A percentile compares a stretch with the other conserved stretches of the same genome.
Evolutionary conservation across 2,113 vertebrate species (phyloP).

Genomic region (Hyaena hyaena): DNA sequence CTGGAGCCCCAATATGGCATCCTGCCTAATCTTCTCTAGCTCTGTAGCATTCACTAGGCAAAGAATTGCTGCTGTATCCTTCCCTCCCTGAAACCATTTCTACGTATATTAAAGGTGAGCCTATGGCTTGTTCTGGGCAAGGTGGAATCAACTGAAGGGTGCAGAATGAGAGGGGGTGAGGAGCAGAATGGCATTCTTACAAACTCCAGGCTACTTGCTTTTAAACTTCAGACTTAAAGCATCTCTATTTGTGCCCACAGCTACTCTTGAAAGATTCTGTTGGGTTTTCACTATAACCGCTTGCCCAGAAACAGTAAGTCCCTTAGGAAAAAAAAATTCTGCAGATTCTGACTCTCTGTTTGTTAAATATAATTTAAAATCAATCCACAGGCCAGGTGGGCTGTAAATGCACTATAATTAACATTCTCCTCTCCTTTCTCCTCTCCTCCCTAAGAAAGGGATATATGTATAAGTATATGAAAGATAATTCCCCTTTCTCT

Average conservation of each 20-base stretch:
- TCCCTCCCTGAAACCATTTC: neutral
- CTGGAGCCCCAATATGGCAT: neutral
- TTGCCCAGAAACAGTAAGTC: neutral
- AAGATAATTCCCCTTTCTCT: neutral
- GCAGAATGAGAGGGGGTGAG: neutral
- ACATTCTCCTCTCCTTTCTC: neutral
- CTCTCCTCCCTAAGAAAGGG: neutral
- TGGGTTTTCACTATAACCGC: neutral
- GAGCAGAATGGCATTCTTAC: neutral
- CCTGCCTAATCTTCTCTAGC: neutral
- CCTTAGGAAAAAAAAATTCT: constrained; percentile 9
- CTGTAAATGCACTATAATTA: neutral
- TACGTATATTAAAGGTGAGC: neutral
- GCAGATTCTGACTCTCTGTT: neutral
- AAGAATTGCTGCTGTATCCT: neutral
- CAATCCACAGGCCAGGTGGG: neutral
- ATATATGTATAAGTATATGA: no score
- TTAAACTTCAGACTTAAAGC: neutral
- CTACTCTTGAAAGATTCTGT: neutral
- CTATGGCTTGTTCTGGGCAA: neutral
- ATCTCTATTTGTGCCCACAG: neutral
- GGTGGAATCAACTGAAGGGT: neutral
- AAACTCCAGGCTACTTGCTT: neutral
- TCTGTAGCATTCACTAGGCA: neutral
- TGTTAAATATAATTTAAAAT: constrained; percentile 25